A percentile compares a stretch with the other conserved stretches of the same genome.
Evolutionary conservation across 2,888 invertebrate species (phyloP).

Genomic region (Tiliacea citrago): DNA sequence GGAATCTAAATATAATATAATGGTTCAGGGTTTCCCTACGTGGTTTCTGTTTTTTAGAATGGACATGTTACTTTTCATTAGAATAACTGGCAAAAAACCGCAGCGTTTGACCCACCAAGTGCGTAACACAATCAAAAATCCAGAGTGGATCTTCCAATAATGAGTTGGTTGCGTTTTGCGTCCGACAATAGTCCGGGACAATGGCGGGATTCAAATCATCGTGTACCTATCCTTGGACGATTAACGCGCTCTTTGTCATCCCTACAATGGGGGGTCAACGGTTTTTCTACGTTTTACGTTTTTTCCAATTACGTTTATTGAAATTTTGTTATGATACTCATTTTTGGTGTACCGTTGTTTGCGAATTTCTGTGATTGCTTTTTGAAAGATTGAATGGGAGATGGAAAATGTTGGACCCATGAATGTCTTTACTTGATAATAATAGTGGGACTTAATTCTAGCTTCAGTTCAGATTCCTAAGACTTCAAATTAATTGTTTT

Average conservation of each 20-base stretch:
- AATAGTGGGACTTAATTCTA: neutral
- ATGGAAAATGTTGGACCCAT: neutral
- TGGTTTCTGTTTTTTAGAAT: neutral
- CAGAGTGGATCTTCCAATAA: constrained; percentile 74
- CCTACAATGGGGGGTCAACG: constrained; percentile 69
- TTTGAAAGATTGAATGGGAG: constrained; percentile 28
- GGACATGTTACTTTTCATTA: too few relatives aligned
- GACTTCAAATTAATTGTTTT: neutral
- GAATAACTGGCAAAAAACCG: constrained; percentile 51
- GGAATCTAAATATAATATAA: neutral
- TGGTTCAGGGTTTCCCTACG: too few relatives aligned
- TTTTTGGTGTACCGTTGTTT: constrained; percentile 44
- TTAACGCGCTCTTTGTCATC: constrained; percentile 79
- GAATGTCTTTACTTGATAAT: constrained; percentile 9
- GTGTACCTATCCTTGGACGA: constrained; percentile 74
- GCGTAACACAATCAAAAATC: constrained; percentile 70
- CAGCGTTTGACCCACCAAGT: constrained; percentile 60
- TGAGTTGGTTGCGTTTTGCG: constrained; percentile 77
- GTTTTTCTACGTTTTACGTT: constrained; percentile 53
- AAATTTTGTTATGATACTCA: constrained; percentile 66
- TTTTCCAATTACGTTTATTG: constrained; percentile 67
- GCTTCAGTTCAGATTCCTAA: neutral
- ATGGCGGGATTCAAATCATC: constrained; percentile 76
- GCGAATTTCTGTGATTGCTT: constrained; percentile 51
- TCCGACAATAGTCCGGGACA: constrained; percentile 72